These are phyloP conservation scores for Oreochromis aureus DNA, from an alignment of 2,113 vertebrate species.

Conservation along the genomic window DNA sequence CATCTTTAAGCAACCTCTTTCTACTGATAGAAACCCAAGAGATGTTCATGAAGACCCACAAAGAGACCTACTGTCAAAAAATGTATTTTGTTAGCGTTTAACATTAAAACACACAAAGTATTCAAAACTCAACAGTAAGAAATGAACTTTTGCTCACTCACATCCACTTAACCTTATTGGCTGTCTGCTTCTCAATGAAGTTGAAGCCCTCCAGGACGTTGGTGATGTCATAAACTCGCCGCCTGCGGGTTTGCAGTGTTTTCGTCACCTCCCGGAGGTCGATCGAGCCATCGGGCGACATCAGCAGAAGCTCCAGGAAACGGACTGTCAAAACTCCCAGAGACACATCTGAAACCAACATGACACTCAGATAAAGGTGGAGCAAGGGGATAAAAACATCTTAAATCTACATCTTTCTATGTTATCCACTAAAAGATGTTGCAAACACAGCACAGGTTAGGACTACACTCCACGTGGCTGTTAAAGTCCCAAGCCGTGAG, in stretches of 20 bases:
- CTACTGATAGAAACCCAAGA: background rate
- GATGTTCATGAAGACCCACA: background rate
- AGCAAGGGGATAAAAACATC: background rate
- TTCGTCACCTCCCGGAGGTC: constrained; percentile 79
- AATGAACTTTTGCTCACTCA: constrained; percentile 63
- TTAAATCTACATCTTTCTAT: background rate
- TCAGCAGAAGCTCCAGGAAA: constrained; percentile 82
- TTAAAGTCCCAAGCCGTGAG: background rate
- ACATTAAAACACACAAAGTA: background rate
- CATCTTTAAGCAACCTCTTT: background rate
- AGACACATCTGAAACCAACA: constrained; percentile 69
- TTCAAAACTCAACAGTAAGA: background rate
- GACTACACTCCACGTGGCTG: background rate
- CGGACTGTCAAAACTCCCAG: constrained; percentile 77
- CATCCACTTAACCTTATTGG: constrained; percentile 86
- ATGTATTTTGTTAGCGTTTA: background rate
- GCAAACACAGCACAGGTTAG: background rate
- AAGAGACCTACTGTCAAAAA: background rate
- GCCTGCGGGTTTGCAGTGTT: constrained; percentile 75
- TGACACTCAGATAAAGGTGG: background rate
- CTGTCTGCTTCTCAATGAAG: constrained; percentile 79
- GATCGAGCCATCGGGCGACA: constrained; percentile 75
- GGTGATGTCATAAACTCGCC: constrained; percentile 89
- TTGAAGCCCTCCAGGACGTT: constrained; percentile 81
- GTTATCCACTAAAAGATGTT: background rate